A percentile compares a stretch with the other conserved stretches of the same genome.
Evolutionary conservation across 2,888 invertebrate species (phyloP).

Genomic region (Drosophila macrothrix): DNA sequence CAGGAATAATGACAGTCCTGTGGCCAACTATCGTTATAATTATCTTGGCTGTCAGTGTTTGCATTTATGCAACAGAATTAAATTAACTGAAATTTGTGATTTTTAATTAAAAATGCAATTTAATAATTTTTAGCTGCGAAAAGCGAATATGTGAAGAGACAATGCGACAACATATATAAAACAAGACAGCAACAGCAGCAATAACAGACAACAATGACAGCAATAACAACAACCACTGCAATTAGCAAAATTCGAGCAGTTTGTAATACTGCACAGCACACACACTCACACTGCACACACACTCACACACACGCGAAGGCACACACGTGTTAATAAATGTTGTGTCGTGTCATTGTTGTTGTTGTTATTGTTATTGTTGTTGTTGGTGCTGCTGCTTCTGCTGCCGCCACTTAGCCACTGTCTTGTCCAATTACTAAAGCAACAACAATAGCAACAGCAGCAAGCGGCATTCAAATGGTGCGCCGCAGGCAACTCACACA

Average conservation of each 20-base stretch:
- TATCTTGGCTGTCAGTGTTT: conserved; percentile 10
- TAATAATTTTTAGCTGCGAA: conserved; percentile 44
- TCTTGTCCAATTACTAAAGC: conserved; percentile 79
- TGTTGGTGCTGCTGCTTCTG: conserved; percentile 42
- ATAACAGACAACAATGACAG: conserved; percentile 19
- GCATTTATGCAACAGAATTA: conserved; percentile 29
- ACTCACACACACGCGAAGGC: conserved; percentile 16
- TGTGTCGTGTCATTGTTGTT: conserved; percentile 46
- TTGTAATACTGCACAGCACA: conserved; percentile 21
- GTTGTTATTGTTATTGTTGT: conserved; percentile 13
- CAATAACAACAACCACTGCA: conserved; percentile 60
- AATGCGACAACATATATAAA: conserved; percentile 43
- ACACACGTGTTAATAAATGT: conserved; percentile 48
- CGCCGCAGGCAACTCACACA: conserved; percentile 55
- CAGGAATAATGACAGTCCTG: conserved; percentile 10
- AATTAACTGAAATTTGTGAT: conserved; percentile 49
- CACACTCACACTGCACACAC: conserved; percentile 2
- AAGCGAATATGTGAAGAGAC: conserved; percentile 23
- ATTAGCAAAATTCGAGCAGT: conserved; percentile 71
- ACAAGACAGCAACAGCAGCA: conserved; percentile 30
- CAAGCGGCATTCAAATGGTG: conserved; percentile 61
- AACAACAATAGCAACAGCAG: conserved; percentile 46
- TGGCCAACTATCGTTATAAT: conserved; percentile 13
- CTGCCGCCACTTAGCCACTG: conserved; percentile 74
- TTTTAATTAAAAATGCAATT: conserved; percentile 71